Evolutionary conservation across 2,888 invertebrate species (phyloP), one percentile per base, ranked within the genome.

Genomic region (Gymnocheta viridis): DNA sequence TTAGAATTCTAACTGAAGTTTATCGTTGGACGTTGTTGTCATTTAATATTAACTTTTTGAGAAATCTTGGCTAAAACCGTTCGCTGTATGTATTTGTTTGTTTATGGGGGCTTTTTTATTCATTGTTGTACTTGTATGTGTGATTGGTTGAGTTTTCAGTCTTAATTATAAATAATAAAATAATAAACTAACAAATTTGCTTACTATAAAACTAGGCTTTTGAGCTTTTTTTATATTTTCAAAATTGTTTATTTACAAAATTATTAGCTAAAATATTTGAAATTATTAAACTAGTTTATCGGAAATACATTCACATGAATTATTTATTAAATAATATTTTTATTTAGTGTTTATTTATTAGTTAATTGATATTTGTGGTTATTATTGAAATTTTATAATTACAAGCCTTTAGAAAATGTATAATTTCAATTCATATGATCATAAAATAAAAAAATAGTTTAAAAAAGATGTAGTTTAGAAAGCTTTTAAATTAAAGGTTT

Each of bases 1-100:
- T 79, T 58, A 73, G 77, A 83, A 85, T 51, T 82, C 58, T 72
- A 56, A 86, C 86, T 86, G 86, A 82, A 62, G 60, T 49, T 66
- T 38, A 17, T 29, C 27, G 66, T 27, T 73, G 32, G 44, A 35
- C 60, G 72, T 72, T 60, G 49, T 19, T 41, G 73, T 38, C 49
- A 35, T 82, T 73, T 67, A 73, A 58, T 66, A 66, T 51, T 49
- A 66, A 60, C 24, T 72, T 76, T 77, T 66, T 51, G 19, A 54
- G n/a, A 76, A 62, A 81, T 81, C 67, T 81, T 69, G 70, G 41
- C 51, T 72, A 66, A 67, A 60, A 60, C 24, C 9, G 38, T 56
- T 35, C 54, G 41, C 56, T 62, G 22, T 62, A 54, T 73, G 29
- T 35, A n/a, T 51, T 24, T 67, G 67, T 27, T 49, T 51, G 58